Evolutionary conservation across 1,140 invertebrate species (phyloP).

Genomic region (Wasmannia auropunctata): DNA sequence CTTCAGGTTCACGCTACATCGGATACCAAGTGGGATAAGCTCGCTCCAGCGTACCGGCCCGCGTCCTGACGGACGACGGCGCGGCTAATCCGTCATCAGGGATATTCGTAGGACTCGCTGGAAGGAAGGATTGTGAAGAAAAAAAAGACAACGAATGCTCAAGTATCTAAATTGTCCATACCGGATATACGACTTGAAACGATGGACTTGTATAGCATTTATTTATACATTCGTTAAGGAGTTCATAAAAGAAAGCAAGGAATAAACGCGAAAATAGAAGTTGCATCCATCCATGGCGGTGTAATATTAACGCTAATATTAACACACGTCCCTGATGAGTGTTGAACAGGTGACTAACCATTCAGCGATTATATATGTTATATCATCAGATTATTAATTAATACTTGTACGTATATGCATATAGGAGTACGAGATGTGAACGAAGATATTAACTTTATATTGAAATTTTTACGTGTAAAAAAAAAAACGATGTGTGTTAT

Average conservation of each 20-base stretch:
- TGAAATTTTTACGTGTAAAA: constrained; percentile 72
- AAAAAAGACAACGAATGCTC: constrained; percentile 22
- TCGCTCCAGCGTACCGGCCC: neutral
- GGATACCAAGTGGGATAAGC: constrained; percentile 25
- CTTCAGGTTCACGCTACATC: constrained; percentile 18
- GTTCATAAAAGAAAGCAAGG: constrained; percentile 63
- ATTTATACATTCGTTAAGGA: constrained; percentile 75
- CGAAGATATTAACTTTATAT: constrained; percentile 69
- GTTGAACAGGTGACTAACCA: constrained; percentile 78
- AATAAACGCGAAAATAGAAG: constrained; percentile 47
- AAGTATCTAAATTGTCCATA: constrained; percentile 37
- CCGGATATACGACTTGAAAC: neutral
- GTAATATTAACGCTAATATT: constrained; percentile 78
- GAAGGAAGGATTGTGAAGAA: constrained; percentile 31
- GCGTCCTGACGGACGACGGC: neutral
- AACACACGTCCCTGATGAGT: constrained; percentile 73
- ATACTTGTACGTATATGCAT: constrained; percentile 70
- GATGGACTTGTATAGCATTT: constrained; percentile 62
- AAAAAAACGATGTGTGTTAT: constrained; percentile 47
- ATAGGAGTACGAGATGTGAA: constrained; percentile 67
- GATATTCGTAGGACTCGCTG: constrained; percentile 20
- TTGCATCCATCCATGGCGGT: constrained; percentile 65
- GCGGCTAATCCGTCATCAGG: neutral
- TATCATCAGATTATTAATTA: constrained; percentile 71
- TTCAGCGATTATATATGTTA: constrained; percentile 78